These are phyloP conservation scores for Sminthopsis crassicaudata DNA, from an alignment of 2,113 vertebrate genomes.

Conservation along the genomic window DNA sequence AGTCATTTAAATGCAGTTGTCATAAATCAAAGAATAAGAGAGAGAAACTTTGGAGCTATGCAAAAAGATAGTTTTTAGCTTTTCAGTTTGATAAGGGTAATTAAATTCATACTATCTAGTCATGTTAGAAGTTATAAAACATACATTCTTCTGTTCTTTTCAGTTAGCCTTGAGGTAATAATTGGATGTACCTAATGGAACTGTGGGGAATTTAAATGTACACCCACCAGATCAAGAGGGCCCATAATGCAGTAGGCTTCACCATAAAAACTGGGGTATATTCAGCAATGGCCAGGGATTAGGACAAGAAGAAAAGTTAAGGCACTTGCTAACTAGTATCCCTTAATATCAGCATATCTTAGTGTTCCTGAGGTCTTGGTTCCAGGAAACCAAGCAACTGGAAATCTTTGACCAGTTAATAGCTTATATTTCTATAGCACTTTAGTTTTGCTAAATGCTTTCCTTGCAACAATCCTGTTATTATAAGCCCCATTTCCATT, in stretches of 20 bases:
- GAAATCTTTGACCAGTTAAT: not conserved
- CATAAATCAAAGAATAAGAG: constrained; percentile 19
- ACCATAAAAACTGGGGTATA: not conserved
- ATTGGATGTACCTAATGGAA: not conserved
- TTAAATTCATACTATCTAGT: constrained; percentile 16
- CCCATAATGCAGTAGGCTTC: not conserved
- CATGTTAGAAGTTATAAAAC: constrained; percentile 8
- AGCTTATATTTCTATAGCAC: not conserved
- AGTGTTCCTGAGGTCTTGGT: not conserved
- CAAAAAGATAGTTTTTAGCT: not conserved
- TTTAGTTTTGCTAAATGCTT: not conserved
- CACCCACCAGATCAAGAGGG: not conserved
- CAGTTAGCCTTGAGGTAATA: not conserved
- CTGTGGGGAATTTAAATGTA: not conserved
- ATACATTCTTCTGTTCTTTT: not conserved
- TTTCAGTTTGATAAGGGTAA: constrained; percentile 18
- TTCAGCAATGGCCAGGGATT: not conserved
- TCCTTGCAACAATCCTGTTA: not conserved
- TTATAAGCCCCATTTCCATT: not conserved
- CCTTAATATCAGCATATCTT: not conserved
- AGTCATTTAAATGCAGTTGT: constrained; percentile 3
- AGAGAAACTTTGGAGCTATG: constrained; percentile 11
- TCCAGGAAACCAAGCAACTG: not conserved
- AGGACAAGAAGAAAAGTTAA: not conserved
- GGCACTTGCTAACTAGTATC: not conserved